Base-by-base conservation (phyloP, 23 tunicate genomes). In the Diplosoma virens region DNA sequence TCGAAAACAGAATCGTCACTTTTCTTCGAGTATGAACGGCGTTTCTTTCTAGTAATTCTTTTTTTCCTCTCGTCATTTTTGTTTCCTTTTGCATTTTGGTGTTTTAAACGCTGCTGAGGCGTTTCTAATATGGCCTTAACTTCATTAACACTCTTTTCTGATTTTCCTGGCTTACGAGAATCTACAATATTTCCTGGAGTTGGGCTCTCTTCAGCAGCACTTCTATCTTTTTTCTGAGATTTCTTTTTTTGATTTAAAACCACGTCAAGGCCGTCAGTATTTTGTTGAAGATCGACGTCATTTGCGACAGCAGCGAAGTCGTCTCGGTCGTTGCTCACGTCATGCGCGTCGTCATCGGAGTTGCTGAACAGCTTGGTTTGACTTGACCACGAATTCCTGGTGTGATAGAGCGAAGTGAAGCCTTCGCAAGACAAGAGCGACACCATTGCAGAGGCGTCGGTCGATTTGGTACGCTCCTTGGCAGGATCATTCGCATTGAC, bases 381-480 rank as follows among this genome's bases (percentile, higher is more conserved):
- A 6, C 4, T 26, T 61, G 69, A 2, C 18, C 6, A 7, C 6
- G 6, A 6, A 5, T 3, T 2, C n/a, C 6, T 26, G 2, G 9
- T 26, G 9, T 27, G 34, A 28, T 29, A 2, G 2, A 27, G 28
- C 6, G 18, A 27, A 28, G 69, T 35, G 30, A 61, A 61, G 28
- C 69, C 69, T 61, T 61, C 69, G 30, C 69, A 61, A n/a, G 69
- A 27, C 3, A 61, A n/a, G 7, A 61, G 35, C 2, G 69, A 61
- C 69, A 61, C 30, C 69, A 61, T 61, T 29, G 28, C 69, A 18
- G 30, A 17, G 4, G 69, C 69, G 9, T 61, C 35, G 35, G 35
- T 4, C 30, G 17, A 9, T 2, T 27, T 26, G 3, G 6, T 3
- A 3, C 30, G 34, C 6, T 3, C 2, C 6, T 3, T 3, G 18